Evolutionary conservation across 2,797 vertebrate genomes (phyloP), one percentile per base, ranked within the genome.

Genomic region (Pachyuromys duprasi): DNA sequence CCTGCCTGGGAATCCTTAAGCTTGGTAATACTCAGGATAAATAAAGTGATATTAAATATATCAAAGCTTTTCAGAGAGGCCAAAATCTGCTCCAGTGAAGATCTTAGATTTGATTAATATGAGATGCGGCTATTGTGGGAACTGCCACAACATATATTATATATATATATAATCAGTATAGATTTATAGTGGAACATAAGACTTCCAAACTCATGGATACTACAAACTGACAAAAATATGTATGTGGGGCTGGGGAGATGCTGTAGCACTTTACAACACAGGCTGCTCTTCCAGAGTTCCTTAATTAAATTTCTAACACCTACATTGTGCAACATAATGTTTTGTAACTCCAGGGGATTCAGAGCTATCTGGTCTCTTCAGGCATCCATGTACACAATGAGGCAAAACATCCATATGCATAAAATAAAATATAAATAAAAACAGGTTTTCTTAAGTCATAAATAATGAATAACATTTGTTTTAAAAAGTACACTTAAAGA

Each of bases 121-220:
- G 39, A 57, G 26, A 65, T 72, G 8, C 67, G 67, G 72, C 11
- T 53, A 89, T 20, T 7, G 14, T 76, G 11, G 42, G 1, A 83
- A n/a, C 11, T 0, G 36, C 67, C 39, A 63, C 5, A 91, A 63
- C 18, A 83, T 49, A 55, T 36, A 76, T 17, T 88, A 63, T 14
- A 83, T 49, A 55, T 36, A 76, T 17, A 33, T 0, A 93, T 22
- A 93, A 63, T 91, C 36, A 72, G 4, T 33, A 33, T 1, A 63
- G 15, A 86, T 75, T 94, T 83, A 92, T 93, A 80, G 67, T 72
- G 74, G 11, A 91, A 7, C 33, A 2, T 20, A 90, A 97, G 72
- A 12, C 4, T 83, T 72, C n/a, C 45, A 91, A 60, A 62, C 1
- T 5, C 36, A n/a, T 57, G 36, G 8, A 8, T 36, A 60, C 20